phyloP scores from a whole-genome alignment of 2,797 vertebrate species.

The Coreius guichenoti region DNA sequence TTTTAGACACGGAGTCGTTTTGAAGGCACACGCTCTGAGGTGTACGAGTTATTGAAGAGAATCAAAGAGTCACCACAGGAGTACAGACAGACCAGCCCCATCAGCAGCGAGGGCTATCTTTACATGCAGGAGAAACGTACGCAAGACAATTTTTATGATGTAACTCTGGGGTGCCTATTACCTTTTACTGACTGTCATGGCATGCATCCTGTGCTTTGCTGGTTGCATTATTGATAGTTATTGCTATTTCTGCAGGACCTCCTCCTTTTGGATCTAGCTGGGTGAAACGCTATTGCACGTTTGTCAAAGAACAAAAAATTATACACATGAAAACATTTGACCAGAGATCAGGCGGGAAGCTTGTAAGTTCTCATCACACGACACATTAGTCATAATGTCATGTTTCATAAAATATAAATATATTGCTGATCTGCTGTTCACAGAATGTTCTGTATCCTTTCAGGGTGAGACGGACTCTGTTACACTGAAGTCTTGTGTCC shows the following conservation, averaged over 20 bases:
- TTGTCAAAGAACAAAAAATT: slow-evolving; percentile 92
- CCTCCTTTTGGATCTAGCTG: slow-evolving; percentile 97
- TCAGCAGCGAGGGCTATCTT: slow-evolving; percentile 94
- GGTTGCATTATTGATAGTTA: neutral
- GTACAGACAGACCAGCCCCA: slow-evolving; percentile 90
- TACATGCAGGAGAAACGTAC: slow-evolving; percentile 98
- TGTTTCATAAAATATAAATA: neutral
- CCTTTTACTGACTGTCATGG: neutral
- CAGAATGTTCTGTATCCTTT: slow-evolving; percentile 46
- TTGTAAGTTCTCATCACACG: slow-evolving; percentile 78
- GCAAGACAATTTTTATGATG: slow-evolving; percentile 43
- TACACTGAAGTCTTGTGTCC: slow-evolving; percentile 87
- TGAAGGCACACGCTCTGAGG: slow-evolving; percentile 93
- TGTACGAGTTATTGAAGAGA: slow-evolving; percentile 94
- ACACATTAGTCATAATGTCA: neutral
- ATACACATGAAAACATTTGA: slow-evolving; percentile 96
- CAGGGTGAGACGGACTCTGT: slow-evolving; percentile 93
- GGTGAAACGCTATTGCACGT: slow-evolving; percentile 97
- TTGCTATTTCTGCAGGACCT: slow-evolving; percentile 79
- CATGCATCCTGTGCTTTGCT: neutral
- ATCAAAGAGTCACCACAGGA: slow-evolving; percentile 89
- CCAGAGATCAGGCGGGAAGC: slow-evolving; percentile 93
- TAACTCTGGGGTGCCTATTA: neutral
- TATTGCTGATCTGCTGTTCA: slow-evolving; percentile 4
- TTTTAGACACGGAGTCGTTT: slow-evolving; percentile 93